phyloP scores from a whole-genome alignment of 2,797 vertebrate species.

The Caiman crocodilus region DNA sequence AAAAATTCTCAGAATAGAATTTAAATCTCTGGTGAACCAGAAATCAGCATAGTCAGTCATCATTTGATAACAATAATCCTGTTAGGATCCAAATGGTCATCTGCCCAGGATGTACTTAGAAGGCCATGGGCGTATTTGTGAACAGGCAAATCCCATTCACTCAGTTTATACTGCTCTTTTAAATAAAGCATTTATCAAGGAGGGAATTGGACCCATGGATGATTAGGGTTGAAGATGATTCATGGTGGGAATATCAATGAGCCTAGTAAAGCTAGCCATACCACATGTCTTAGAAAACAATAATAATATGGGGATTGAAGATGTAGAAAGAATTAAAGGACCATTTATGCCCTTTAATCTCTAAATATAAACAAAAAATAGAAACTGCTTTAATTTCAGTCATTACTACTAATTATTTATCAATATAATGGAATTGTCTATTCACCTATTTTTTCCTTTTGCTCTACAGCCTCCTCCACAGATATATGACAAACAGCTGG shows the following conservation, averaged over 20 bases:
- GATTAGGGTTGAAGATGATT: not conserved
- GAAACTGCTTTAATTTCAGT: not conserved
- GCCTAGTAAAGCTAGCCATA: not conserved
- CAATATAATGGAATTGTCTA: not conserved
- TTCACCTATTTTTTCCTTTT: constrained; percentile 54
- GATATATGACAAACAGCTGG: constrained; percentile 98
- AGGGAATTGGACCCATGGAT: not conserved
- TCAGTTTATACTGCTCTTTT: not conserved
- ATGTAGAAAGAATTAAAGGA: not conserved
- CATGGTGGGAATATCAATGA: not conserved
- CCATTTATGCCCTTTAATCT: not conserved
- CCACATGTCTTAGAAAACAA: not conserved
- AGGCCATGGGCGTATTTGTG: not conserved
- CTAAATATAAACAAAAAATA: not conserved
- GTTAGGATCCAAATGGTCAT: not conserved
- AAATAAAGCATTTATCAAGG: not conserved
- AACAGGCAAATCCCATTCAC: not conserved
- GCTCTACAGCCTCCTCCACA: constrained; percentile 93
- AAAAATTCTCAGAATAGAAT: not conserved
- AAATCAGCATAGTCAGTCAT: not conserved
- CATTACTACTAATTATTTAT: not conserved
- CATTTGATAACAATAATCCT: not conserved
- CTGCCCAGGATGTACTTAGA: not conserved
- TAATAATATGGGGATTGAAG: not conserved
- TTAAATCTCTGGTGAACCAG: not conserved